A percentile compares a stretch with the other conserved stretches of the same genome.
Conservation (phyloP, 2,888 invertebrate species). For the Muschampia plurimacula region DNA sequence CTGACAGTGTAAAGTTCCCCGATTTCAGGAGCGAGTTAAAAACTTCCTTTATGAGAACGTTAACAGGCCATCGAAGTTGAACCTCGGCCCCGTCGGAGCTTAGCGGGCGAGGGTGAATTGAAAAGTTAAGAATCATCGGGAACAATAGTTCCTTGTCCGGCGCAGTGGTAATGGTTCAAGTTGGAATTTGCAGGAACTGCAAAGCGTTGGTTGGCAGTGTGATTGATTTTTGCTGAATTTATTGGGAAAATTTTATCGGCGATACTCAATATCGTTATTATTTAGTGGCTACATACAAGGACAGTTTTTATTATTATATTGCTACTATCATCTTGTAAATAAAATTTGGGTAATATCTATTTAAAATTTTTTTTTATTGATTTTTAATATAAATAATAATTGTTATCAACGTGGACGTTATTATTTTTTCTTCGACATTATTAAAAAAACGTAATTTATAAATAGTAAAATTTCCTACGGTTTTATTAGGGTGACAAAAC, state of each 20-base stretch:
- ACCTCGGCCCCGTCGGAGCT: conserved; percentile 28
- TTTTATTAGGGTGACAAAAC: too few relatives aligned
- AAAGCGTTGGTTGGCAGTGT: conserved; percentile 1
- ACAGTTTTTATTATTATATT: too few relatives aligned
- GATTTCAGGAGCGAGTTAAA: conserved; percentile 46
- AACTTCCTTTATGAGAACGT: conserved; percentile 51
- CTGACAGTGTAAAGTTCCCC: conserved; percentile 35
- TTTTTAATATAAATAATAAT: too few relatives aligned
- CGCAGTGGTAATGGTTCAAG: conserved; percentile 20
- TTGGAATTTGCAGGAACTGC: conserved; percentile 7
- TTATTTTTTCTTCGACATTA: too few relatives aligned
- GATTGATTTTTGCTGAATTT: conserved; percentile 6
- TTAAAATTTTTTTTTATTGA: too few relatives aligned
- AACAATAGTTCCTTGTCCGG: conserved; percentile 25
- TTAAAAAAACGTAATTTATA: too few relatives aligned
- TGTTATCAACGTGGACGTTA: too few relatives aligned
- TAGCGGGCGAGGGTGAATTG: conserved; percentile 34
- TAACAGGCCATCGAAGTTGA: conserved; percentile 56
- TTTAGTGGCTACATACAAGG: background rate
- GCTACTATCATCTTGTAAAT: too few relatives aligned
- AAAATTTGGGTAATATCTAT: too few relatives aligned
- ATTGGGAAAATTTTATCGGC: background rate
- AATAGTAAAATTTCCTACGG: too few relatives aligned
- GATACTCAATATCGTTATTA: background rate
- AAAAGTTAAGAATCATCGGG: conserved; percentile 36